Evolutionary conservation across 2,797 vertebrate genomes (phyloP).

Genomic region (Tapirus indicus): DNA sequence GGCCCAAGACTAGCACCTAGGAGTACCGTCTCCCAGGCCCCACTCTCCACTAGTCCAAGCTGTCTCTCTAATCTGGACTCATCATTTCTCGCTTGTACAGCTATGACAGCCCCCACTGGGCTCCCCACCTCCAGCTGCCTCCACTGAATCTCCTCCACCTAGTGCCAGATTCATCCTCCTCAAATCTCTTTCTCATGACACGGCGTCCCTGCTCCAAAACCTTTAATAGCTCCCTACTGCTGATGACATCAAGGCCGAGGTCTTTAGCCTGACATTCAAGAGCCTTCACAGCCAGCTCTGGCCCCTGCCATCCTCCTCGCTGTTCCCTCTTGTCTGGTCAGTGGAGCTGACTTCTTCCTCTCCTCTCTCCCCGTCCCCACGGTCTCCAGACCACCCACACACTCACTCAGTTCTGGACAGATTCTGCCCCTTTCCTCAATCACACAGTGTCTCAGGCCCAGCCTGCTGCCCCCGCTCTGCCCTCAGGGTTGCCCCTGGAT

Average conservation of each 20-base stretch:
- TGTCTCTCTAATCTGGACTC: slow-evolving; percentile 34
- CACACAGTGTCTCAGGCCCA: slow-evolving; percentile 61
- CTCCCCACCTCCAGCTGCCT: slow-evolving; percentile 7
- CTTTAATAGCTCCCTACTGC: slow-evolving; percentile 49
- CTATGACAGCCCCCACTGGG: background rate
- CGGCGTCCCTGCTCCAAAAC: slow-evolving; percentile 13
- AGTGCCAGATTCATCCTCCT: background rate
- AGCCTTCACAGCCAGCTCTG: background rate
- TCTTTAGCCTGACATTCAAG: slow-evolving; percentile 43
- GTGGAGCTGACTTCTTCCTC: slow-evolving; percentile 26
- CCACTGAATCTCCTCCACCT: slow-evolving; percentile 8
- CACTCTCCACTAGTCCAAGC: background rate
- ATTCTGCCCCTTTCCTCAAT: slow-evolving; percentile 56
- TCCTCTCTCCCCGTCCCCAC: background rate
- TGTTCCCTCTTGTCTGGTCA: slow-evolving; percentile 45
- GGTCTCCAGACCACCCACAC: slow-evolving; percentile 58
- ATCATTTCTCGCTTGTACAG: background rate
- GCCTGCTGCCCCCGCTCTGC: slow-evolving; percentile 56
- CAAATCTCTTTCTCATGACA: slow-evolving; percentile 52
- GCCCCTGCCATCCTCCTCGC: background rate
- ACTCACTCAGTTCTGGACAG: slow-evolving; percentile 56
- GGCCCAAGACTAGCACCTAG: background rate
- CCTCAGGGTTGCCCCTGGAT: slow-evolving; percentile 53
- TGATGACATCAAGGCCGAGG: slow-evolving; percentile 43
- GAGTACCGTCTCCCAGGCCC: background rate